A percentile compares a stretch with the other conserved stretches of the same genome.
These are phyloP conservation scores for Grammatotria lemairii DNA, from an alignment of 2,113 vertebrate genomes.

Conservation along the genomic window DNA sequence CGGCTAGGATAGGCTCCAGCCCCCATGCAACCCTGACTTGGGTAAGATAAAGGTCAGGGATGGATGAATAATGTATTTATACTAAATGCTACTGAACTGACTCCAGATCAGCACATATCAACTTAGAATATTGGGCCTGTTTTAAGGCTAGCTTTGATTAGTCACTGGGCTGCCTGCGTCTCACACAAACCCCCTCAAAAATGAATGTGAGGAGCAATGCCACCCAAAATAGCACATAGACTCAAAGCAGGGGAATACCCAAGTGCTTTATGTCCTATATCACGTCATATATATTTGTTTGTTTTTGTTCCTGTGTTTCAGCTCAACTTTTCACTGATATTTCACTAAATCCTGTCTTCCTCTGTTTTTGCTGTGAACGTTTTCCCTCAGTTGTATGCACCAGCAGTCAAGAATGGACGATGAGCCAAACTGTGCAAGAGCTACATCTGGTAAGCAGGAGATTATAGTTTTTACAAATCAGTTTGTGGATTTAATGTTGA, in stretches of 20 bases:
- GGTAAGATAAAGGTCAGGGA: not conserved
- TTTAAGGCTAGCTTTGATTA: not conserved
- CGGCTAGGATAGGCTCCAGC: not conserved
- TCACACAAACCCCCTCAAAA: not conserved
- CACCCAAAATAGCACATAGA: not conserved
- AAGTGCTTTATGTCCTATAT: not conserved
- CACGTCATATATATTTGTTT: not conserved
- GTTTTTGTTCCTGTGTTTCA: not conserved
- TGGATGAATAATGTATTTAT: not conserved
- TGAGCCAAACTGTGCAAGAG: slow-evolving; percentile 84
- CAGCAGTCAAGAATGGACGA: slow-evolving; percentile 94
- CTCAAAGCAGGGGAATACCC: not conserved
- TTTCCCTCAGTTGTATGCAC: slow-evolving; percentile 77
- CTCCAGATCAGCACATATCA: not conserved
- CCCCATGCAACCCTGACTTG: not conserved
- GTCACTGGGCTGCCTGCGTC: not conserved
- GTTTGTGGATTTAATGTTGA: not conserved
- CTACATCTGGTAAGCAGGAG: slow-evolving; percentile 81
- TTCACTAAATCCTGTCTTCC: not conserved
- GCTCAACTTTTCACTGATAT: not conserved
- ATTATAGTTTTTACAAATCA: not conserved
- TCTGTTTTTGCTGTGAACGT: not conserved
- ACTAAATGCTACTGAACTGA: not conserved
- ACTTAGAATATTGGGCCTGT: not conserved
- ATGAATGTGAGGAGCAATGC: not conserved